Evolutionary conservation across 2,888 invertebrate species (phyloP), one percentile per base, ranked within the genome.

Genomic region (Cryptosula pallasiana): DNA sequence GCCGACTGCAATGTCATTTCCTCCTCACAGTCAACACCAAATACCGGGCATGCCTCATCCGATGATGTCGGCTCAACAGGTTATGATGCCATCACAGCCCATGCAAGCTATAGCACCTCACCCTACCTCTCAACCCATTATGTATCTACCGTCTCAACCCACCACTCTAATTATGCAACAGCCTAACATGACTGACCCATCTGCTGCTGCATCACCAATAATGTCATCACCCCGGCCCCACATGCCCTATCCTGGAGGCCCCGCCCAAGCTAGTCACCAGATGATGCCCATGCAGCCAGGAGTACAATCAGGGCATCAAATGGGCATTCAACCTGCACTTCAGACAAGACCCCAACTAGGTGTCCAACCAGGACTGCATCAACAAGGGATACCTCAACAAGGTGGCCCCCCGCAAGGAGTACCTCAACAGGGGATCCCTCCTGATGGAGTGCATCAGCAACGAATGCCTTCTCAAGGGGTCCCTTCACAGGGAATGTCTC

Each of bases 51-150:
- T 63, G 63, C 32, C 32, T 63, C 55, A 5, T 23, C 55, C 16
- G 23, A 5, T 9, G 25, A 63, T 63, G 63, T 9, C 3, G 2
- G 29, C 63, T 32, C 63, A 27, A n/a, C 25, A 27, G 32, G 9
- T 20, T 20, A 13, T 45, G 45, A 63, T 63, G 63, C 13, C 25
- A 9, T 27, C 63, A 63, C 63, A 63, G 32, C 25, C 32, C 5
- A 63, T 63, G 63, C 63, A 63, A 63, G 29, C 63, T 32, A 34
- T 27, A 13, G 32, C 63, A 25, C 63, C 63, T 32, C 29, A 63
- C n/a, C 34, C 63, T 32, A 32, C 32, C 27, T 16, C 9, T 27
- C 63, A 63, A 32, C 63, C 63, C 13, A 63, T 63, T 32, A 63
- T 63, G 63, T 55, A n/a, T 55, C 25, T 63, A 3, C 32, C 13